These are phyloP conservation scores for Sarcophaga variegata DNA, from an alignment of 2,888 invertebrate genomes.

Conservation along the genomic window DNA sequence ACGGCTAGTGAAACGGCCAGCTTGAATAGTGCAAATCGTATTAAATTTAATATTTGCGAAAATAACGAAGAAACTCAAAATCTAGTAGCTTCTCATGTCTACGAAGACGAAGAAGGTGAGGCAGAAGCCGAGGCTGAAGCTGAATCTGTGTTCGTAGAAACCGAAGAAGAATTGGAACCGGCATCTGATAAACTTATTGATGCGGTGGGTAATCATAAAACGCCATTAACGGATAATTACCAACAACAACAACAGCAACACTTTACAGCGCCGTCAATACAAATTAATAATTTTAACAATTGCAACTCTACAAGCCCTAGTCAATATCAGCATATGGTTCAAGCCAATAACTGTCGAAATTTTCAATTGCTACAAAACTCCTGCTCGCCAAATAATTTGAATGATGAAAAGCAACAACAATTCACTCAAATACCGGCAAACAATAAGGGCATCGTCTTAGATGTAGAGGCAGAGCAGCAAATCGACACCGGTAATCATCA, in stretches of 20 bases:
- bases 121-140: slow-evolving; percentile 36
- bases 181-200: not conserved
- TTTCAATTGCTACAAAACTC: slow-evolving; percentile 74
- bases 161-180: slow-evolving; percentile 8
- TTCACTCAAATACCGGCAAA: not conserved
- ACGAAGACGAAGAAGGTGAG: slow-evolving; percentile 41
- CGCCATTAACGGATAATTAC: slow-evolving; percentile 7
- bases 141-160: slow-evolving; percentile 31
- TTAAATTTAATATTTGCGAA: slow-evolving; percentile 72
- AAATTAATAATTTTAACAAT: slow-evolving; percentile 45
- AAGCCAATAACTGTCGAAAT: slow-evolving; percentile 78
- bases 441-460: not conserved
- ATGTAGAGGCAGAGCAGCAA: slow-evolving; percentile 8
- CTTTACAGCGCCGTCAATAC: not conserved
- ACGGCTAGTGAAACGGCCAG: slow-evolving; percentile 72
- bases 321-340: slow-evolving; percentile 74
- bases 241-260: slow-evolving; percentile 13
- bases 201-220: slow-evolving; percentile 18
- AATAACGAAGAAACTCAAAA: slow-evolving; percentile 59
- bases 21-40: slow-evolving; percentile 73
- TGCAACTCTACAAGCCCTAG: slow-evolving; percentile 30
- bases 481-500: slow-evolving; percentile 61
- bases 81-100: slow-evolving; percentile 48
- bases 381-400: slow-evolving; percentile 57
- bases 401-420: slow-evolving; percentile 57